phyloP scores from a whole-genome alignment of 2,797 vertebrate genomes.

The Varecia variegata region DNA sequence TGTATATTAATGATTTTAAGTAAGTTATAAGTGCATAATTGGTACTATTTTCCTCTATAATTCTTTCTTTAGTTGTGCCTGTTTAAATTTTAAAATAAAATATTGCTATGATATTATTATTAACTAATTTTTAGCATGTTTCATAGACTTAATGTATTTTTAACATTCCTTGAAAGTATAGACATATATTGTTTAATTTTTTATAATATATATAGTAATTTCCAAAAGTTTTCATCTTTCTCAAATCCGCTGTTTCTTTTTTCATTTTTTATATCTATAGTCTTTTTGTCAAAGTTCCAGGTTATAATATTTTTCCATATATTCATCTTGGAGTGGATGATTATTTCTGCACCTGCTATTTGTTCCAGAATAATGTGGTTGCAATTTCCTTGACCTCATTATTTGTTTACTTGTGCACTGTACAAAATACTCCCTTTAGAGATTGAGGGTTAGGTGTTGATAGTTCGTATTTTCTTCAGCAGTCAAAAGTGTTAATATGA shows the following conservation, averaged over 20 bases:
- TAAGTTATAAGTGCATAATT: neutral
- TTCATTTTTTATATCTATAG: neutral
- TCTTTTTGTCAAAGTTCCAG: neutral
- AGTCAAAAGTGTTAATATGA: neutral
- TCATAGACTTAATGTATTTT: neutral
- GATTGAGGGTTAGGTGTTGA: neutral
- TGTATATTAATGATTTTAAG: neutral
- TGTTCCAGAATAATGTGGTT: neutral
- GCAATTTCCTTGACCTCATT: neutral
- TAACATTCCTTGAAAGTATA: neutral
- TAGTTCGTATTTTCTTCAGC: neutral
- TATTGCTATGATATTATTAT: neutral
- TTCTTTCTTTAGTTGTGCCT: neutral
- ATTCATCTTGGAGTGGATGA: neutral
- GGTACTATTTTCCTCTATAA: neutral
- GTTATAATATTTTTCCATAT: neutral
- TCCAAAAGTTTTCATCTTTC: neutral
- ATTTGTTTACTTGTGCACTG: neutral
- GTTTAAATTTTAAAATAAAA: conserved; percentile 24
- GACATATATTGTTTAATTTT: neutral
- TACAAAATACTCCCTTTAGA: neutral
- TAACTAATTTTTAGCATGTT: neutral
- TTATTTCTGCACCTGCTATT: neutral
- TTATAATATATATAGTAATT: neutral
- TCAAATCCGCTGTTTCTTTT: neutral